Evolutionary conservation across 2,113 vertebrate species (phyloP), one percentile per base, ranked within the genome.

Genomic region (Chaetodon auriga): DNA sequence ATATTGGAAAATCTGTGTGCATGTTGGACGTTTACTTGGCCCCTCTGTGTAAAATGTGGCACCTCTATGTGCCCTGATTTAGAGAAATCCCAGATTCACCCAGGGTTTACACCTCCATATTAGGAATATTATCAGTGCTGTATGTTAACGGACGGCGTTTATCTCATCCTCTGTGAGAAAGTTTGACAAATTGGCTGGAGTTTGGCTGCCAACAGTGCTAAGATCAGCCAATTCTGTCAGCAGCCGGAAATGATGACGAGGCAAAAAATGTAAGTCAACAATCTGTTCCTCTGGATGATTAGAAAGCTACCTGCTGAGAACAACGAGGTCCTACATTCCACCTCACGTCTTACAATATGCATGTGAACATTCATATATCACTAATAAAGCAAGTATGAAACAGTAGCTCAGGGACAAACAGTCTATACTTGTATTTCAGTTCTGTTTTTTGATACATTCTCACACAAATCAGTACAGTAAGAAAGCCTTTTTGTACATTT

Each of bases 241-340:
- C 85, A 58, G 71, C 79, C 30, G 23, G 75, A 92, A 90, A 82
- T 86, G 91, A 93, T 92, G 89, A 93, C 76, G 8, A 54, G 64
- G 84, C 90, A 93, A 77, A 94, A 30, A 92, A 80, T 86, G 35
- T 77, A 75, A 89, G 85, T 78, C 78, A 77, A 85, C 85, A 93
- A 87, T 93, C 87, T 91, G 92, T 89, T 94, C 90, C 70, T 75
- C 53, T 23, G 18, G 81, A 84, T 79, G 80, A 87, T 84, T 83
- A 74, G 87, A 68, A 78, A 80, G 77, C 70, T 68, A 53, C 88
- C 81, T 54, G 76, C 86, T 88, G 91, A 78, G 87, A 90, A 68
- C 38, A 78, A 49, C 49, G 51, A 85, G 83, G 85, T 82, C 72
- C 83, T 64, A 73, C 21, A 36, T 58, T 80, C 82, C 77, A 82